These are phyloP conservation scores for Schizotus pectinicornis DNA, from an alignment of 2,888 invertebrate genomes.

Conservation along the genomic window DNA sequence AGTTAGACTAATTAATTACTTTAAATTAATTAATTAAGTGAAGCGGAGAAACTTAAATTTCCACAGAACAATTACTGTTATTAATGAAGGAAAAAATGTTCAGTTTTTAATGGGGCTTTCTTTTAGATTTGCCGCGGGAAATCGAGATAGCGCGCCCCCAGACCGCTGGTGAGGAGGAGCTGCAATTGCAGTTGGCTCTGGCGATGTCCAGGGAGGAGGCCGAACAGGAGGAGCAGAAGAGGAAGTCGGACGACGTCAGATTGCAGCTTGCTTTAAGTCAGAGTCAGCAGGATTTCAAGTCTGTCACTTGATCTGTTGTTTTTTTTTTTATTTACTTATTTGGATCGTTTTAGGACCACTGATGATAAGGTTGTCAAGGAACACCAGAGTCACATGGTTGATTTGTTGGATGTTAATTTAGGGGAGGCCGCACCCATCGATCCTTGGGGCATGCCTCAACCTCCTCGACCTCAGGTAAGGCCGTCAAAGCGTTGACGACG, in stretches of 20 bases:
- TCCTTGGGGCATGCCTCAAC: slow-evolving; percentile 75
- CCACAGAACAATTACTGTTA: too few relatives aligned
- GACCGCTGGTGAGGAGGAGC: slow-evolving; percentile 96
- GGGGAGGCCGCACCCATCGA: slow-evolving; percentile 65
- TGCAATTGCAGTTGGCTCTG: slow-evolving; percentile 96
- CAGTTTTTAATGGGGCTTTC: not conserved
- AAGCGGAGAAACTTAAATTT: too few relatives aligned
- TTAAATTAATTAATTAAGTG: too few relatives aligned
- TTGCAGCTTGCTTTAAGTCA: slow-evolving; percentile 92
- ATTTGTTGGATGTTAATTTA: slow-evolving; percentile 82
- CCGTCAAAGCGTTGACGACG: not conserved
- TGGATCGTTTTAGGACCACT: slow-evolving; percentile 43
- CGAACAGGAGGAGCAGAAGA: slow-evolving; percentile 92
- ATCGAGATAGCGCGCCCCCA: slow-evolving; percentile 94
- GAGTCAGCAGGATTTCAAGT: slow-evolving; percentile 93
- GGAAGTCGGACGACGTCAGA: slow-evolving; percentile 94
- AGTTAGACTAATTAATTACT: too few relatives aligned
- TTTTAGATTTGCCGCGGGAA: slow-evolving; percentile 65
- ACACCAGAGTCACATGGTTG: slow-evolving; percentile 75
- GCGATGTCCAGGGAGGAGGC: slow-evolving; percentile 99
- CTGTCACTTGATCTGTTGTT: slow-evolving; percentile 34
- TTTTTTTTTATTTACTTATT: slow-evolving; percentile 9
- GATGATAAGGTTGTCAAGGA: slow-evolving; percentile 32
- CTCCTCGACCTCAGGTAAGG: slow-evolving; percentile 66
- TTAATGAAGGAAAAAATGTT: too few relatives aligned